Base-by-base conservation (phyloP, 2,797 vertebrate genomes). In the Leptoclinus maculatus region DNA sequence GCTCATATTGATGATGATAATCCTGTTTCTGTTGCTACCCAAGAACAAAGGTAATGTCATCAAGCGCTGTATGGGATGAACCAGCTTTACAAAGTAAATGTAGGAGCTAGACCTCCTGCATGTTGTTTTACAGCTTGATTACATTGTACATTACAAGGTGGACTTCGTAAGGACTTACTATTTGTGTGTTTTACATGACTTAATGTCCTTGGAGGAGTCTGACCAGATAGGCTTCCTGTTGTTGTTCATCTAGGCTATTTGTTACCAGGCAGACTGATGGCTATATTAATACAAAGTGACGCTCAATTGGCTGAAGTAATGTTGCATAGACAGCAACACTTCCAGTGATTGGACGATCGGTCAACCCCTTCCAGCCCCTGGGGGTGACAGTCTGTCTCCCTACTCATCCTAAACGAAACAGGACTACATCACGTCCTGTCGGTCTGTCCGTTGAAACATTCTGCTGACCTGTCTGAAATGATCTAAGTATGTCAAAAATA, bases 281-380 rank as follows among this genome's bases (percentile, higher is more conserved):
- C 88, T 81, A 76, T 91, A 91, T 91, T 93, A 92, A 88, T 90
- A 86, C 67, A 82, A 87, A 85, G 90, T 82, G 85, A 92, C 21
- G 89, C 91, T 92, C 91, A 93, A 89, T 92, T 93, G 91, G 91
- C 79, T 75, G 63, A 85, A 91, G 87, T 93, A 93, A 93, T 93
- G 92, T 92, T 91, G 90, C 91, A 89, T 91, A 82, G 64, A 89
- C 69, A 86, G 83, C 83, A 89, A 88, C 70, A 45, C 87, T 78
- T 76, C 58, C 71, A 74, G 70, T 82, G 90, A 92, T 89, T 92
- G 92, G 92, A 92, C 78, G 43, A 92, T 93, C 86, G 85, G 72
- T 93, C 90, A 90, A 89, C 76, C 74, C 82, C 86, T 81, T 83
- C 67, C 70, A 78, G 86, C 88, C 89, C 53, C 76, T 3, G 19